Evolutionary conservation across 2,888 invertebrate genomes (phyloP), one percentile per base, ranked within the genome.

Genomic region (Andrena haemorrhoa): DNA sequence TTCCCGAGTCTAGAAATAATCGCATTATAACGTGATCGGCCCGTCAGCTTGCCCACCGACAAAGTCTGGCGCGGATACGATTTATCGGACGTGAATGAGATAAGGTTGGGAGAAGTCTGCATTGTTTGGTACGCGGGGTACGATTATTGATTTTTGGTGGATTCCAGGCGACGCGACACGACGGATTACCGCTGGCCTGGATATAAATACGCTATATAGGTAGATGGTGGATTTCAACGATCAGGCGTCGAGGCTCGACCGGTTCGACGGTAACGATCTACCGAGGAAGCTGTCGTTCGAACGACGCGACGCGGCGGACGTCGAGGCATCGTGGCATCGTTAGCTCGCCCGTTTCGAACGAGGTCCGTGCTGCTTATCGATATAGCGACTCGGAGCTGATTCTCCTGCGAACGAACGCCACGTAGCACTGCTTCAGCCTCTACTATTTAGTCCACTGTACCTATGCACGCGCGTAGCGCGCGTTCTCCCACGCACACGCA

Each of bases 61-160:
- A 73, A 83, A 85, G 83, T 87, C 81, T 87, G 83, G 83, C 82
- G 75, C 72, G 80, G 84, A 77, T 77, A 82, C 84, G 84, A 89
- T 86, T 90, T 89, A 88, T 81, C 80, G 82, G 72, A 82, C 84
- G 81, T 74, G 85, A 85, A 82, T 79, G 79, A 82, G 88, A 88
- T 88, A 88, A 88, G 86, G 61, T 49, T 53, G 47, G 77, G 70
- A 33, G 71, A 71, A 61, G 69, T 47, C 51, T 64, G 70, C 73
- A 73, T 86, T 85, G 81, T 83, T 61, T 71, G 72, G 56, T 33
- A 60, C 47, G 60, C 51, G 26, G 66, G 12, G 31, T 8, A 20
- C 33, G 7, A 1, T 56, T 77, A 82, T 82, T 77, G 82, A 82
- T 82, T 82, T 82, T 82, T 51, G 51, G 73, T 68, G 20, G 79